Conservation (phyloP, 2,113 vertebrate genomes). For the Hystrix cristata region DNA sequence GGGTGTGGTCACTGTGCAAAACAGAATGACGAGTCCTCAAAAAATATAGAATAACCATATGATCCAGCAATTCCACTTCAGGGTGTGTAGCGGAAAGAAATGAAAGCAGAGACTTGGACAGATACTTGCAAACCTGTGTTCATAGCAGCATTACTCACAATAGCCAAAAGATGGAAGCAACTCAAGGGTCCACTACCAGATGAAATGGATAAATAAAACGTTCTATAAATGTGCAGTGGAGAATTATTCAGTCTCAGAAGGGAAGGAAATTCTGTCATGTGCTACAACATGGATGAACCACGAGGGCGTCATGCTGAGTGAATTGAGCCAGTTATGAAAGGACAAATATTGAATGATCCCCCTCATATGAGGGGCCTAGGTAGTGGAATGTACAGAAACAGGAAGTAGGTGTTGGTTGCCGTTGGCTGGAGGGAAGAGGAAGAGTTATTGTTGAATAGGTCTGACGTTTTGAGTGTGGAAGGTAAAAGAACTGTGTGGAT, state of each 20-base stretch:
- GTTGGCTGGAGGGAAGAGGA: too few relatives aligned
- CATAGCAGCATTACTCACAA: background rate
- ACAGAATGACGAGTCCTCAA: background rate
- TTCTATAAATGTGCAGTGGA: background rate
- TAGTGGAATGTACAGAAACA: background rate
- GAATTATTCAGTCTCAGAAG: background rate
- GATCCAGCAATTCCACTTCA: background rate
- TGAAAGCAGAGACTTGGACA: background rate
- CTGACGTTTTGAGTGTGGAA: slow-evolving; percentile 1
- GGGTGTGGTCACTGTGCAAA: background rate
- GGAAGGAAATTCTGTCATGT: background rate
- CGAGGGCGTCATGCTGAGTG: background rate
- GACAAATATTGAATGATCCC: background rate
- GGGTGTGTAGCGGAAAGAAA: background rate
- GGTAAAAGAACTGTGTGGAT: background rate
- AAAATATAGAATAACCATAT: background rate
- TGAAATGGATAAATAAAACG: background rate
- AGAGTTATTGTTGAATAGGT: background rate
- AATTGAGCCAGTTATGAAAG: background rate
- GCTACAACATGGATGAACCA: background rate
- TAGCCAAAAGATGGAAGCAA: background rate
- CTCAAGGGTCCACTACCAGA: background rate
- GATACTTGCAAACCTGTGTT: background rate
- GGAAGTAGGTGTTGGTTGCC: background rate
- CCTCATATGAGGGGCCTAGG: background rate